Conservation (phyloP, 2,113 vertebrate genomes). For the Cebus imitator region DNA sequence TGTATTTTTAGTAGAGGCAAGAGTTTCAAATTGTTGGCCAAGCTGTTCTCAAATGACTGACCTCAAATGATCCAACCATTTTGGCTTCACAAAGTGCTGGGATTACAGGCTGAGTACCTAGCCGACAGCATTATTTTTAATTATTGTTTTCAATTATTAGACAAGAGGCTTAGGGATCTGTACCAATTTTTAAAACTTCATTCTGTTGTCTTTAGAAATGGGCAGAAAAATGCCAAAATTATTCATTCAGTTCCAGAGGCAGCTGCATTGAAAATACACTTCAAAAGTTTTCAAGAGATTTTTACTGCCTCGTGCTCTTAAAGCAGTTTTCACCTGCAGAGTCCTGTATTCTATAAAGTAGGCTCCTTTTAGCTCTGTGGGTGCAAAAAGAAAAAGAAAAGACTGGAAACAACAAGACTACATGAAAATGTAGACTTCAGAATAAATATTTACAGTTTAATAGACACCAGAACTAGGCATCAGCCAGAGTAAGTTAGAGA, state of each 20-base stretch:
- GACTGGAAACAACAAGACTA: neutral
- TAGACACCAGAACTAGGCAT: constrained; percentile 5
- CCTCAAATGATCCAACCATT: no score
- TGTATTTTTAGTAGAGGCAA: no score
- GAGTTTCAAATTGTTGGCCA: no score
- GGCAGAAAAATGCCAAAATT: neutral
- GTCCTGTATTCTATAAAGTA: neutral
- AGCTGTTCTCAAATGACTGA: no score
- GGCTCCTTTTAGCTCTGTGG: neutral
- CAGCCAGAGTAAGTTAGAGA: neutral
- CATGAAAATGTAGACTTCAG: neutral
- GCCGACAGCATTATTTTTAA: neutral
- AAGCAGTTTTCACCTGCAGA: neutral
- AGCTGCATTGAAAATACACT: neutral
- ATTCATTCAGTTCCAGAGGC: neutral
- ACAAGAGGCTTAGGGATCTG: neutral
- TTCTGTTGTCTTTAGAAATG: neutral
- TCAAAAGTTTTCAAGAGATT: constrained; percentile 5
- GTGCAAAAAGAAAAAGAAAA: neutral
- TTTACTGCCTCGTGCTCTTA: neutral
- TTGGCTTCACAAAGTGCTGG: no score
- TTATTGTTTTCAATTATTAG: neutral
- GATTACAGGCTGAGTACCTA: no score
- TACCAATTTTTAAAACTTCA: neutral
- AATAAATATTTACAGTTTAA: constrained; percentile 21